Conservation (phyloP, 2,113 vertebrate species). For the Puffinus mauretanicus region DNA sequence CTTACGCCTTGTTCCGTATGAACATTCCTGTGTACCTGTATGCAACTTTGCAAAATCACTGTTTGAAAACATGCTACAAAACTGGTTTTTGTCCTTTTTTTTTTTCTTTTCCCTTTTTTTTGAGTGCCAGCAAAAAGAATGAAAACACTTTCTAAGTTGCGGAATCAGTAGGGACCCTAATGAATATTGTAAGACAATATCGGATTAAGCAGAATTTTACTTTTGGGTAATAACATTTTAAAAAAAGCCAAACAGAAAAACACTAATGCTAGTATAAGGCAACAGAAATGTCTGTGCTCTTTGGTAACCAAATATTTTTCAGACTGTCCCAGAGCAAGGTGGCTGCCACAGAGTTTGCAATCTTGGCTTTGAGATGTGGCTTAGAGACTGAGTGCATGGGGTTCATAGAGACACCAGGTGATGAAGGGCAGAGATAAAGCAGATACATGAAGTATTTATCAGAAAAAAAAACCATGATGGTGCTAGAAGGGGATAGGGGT, state of each 20-base stretch:
- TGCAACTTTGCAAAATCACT: background rate
- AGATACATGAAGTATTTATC: background rate
- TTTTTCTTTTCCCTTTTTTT: background rate
- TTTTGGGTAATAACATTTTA: background rate
- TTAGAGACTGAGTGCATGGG: background rate
- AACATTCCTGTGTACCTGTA: background rate
- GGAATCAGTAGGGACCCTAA: background rate
- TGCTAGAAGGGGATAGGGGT: background rate
- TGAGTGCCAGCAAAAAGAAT: background rate
- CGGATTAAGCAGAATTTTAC: background rate
- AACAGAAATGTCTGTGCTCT: background rate
- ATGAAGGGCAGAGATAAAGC: background rate
- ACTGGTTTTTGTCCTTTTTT: accelerated
- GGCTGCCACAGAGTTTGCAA: background rate
- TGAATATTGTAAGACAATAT: background rate
- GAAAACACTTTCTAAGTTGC: background rate
- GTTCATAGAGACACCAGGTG: background rate
- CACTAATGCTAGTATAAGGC: background rate
- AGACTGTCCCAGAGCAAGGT: background rate
- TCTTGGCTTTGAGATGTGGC: background rate
- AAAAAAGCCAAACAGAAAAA: background rate
- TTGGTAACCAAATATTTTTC: background rate
- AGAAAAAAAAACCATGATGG: background rate
- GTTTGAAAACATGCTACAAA: background rate
- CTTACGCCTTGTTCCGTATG: background rate